Base-by-base conservation (phyloP, 2,113 vertebrate species). In the Porphyrio hochstetteri region DNA sequence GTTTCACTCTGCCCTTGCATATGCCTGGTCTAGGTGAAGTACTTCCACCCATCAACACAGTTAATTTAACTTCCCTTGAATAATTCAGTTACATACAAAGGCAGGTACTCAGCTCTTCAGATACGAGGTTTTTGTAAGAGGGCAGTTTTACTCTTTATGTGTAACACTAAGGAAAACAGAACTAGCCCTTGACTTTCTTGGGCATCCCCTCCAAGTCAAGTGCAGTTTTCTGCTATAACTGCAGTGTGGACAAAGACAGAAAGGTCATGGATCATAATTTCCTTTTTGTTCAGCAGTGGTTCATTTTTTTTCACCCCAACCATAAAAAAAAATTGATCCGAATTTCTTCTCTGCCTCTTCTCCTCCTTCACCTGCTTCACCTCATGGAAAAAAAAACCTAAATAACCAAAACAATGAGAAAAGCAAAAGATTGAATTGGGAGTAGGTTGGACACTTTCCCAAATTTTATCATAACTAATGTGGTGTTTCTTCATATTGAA, bases 21-120 rank as follows among this genome's bases (percentile, higher is more conserved):
- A 33, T 0, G 0, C 21, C 35, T 40, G 3, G 1, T 44, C 23
- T 69, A 40, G 16, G 17, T 52, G 42, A 57, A 42, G 15, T 28
- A 56, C 38, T 65, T 81, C 25, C 27, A 36, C 20, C 42, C 53
- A 75, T 7, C 31, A 20, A 18, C 17, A 50, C 6, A 52, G 42
- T 19, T 50, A 71, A 56, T 80, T 59, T 42, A 61, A 59, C 23
- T 74, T 69, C 31, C 17, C 11, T 44, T 76, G 40, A 53, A 74
- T 48, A 76, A 57, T 29, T 29, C 18, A 28, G 6, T 50, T 67
- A 14, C 21, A 7, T 25, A 42, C 20, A 67, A 92, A 72, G 31
- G 29, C 12, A 21, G 5, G 6, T 42, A 24, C 42, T 44, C 55
- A 69, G 16, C 18, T 82, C 27, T 72, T 71, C 35, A 76, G 52